A percentile compares a stretch with the other conserved stretches of the same genome.
Conservation (phyloP, 1,140 invertebrate species). For the Venustaconcha ellipsiformis region DNA sequence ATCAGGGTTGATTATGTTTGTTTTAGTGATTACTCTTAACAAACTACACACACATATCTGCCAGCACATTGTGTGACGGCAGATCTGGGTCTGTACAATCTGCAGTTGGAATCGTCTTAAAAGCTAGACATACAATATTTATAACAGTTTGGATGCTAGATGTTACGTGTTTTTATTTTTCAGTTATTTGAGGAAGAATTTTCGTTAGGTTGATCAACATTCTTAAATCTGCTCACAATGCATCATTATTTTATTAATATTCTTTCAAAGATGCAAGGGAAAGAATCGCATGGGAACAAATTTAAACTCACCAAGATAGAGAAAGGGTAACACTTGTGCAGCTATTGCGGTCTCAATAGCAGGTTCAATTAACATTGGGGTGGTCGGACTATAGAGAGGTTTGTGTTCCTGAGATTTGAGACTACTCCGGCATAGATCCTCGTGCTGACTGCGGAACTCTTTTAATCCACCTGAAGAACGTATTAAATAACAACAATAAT, state of each 20-base stretch:
- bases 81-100: too few relatives aligned
- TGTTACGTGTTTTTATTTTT: too few relatives aligned
- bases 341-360: conserved; percentile 79
- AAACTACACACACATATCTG: too few relatives aligned
- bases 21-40: too few relatives aligned
- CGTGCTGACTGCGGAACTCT: conserved; percentile 65
- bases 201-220: too few relatives aligned
- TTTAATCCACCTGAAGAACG: conserved; percentile 67
- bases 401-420: conserved; percentile 50
- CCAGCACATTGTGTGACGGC: too few relatives aligned
- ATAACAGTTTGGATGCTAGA: too few relatives aligned
- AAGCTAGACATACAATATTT: too few relatives aligned
- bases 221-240: neutral
- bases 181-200: neutral
- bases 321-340: conserved; percentile 86
- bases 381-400: conserved; percentile 63
- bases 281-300: conserved; percentile 11
- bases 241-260: neutral
- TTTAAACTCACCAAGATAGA: conserved; percentile 77
- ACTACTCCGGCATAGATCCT: conserved; percentile 64
- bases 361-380: conserved; percentile 52
- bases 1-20: too few relatives aligned
- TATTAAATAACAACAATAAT: conserved; percentile 18
- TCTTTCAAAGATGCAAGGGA: neutral
- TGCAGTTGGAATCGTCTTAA: too few relatives aligned